phyloP scores from a whole-genome alignment of 2,113 vertebrate genomes.

The Bombycilla garrulus region DNA sequence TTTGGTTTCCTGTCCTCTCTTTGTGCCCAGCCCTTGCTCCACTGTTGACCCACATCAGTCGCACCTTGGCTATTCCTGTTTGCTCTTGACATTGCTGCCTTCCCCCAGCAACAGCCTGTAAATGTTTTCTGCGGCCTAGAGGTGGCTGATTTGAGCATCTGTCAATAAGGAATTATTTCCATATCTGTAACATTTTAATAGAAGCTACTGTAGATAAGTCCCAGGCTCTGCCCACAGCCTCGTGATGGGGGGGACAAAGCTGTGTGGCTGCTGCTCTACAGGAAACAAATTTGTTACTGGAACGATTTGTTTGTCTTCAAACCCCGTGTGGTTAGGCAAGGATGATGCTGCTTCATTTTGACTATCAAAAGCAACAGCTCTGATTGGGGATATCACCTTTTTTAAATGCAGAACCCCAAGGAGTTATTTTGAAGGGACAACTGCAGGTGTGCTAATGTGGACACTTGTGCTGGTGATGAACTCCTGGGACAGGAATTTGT shows the following conservation, averaged over 20 bases:
- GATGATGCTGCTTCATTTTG: not conserved
- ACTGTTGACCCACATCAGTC: not conserved
- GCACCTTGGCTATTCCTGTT: not conserved
- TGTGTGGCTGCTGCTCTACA: not conserved
- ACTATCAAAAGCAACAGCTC: not conserved
- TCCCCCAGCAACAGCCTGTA: not conserved
- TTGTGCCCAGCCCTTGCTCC: not conserved
- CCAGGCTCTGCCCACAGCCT: not conserved
- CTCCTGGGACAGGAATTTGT: not conserved
- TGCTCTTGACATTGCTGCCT: not conserved
- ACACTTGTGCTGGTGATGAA: not conserved
- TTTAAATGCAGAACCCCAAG: not conserved
- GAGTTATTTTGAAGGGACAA: not conserved
- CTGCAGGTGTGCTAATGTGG: fast-evolving
- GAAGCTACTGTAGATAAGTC: not conserved
- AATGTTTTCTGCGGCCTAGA: not conserved
- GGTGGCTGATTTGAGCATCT: not conserved
- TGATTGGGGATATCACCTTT: not conserved
- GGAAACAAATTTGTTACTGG: not conserved
- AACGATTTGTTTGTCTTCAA: not conserved
- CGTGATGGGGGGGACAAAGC: fast-evolving
- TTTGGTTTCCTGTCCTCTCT: fast-evolving
- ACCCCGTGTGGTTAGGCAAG: not conserved
- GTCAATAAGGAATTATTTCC: not conserved
- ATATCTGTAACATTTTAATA: not conserved